phyloP scores from a whole-genome alignment of 1,140 invertebrate genomes.

The Octopus sinensis region DNA sequence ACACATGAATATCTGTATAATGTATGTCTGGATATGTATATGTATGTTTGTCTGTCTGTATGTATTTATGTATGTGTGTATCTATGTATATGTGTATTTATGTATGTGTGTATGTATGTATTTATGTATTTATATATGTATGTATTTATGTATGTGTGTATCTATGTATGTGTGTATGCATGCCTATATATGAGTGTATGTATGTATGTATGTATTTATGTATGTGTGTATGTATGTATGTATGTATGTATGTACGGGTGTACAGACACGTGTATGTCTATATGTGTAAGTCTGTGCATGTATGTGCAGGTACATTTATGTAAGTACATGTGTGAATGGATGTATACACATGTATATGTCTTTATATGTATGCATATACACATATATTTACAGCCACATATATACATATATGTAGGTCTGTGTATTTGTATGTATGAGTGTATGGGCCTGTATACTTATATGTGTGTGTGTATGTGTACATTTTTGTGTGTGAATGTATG shows the following conservation, averaged over 20 bases:
- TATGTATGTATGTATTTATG: not conserved
- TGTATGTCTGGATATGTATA: not conserved
- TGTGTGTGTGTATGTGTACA: not conserved
- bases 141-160: not conserved
- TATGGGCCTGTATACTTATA: not conserved
- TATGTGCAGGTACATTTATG: not conserved
- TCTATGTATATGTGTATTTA: not conserved
- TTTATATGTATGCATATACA: not conserved
- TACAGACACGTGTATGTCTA: not conserved
- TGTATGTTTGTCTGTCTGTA: not conserved
- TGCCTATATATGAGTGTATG: not conserved
- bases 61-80: not conserved
- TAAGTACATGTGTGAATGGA: not conserved
- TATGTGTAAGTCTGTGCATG: not conserved
- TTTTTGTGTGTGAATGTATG: too few species aligned
- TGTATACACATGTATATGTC: not conserved
- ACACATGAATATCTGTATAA: not conserved
- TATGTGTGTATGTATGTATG: not conserved
- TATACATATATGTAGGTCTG: not conserved
- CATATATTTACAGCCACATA: not conserved
- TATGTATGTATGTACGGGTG: not conserved
- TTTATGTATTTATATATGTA: not conserved
- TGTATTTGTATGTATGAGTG: not conserved
- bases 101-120: not conserved
- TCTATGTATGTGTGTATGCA: not conserved